Percentiles rank a stretch among this genome's conserved stretches.
Conservation (phyloP, 1,140 invertebrate species). For the Babylonia areolata region DNA sequence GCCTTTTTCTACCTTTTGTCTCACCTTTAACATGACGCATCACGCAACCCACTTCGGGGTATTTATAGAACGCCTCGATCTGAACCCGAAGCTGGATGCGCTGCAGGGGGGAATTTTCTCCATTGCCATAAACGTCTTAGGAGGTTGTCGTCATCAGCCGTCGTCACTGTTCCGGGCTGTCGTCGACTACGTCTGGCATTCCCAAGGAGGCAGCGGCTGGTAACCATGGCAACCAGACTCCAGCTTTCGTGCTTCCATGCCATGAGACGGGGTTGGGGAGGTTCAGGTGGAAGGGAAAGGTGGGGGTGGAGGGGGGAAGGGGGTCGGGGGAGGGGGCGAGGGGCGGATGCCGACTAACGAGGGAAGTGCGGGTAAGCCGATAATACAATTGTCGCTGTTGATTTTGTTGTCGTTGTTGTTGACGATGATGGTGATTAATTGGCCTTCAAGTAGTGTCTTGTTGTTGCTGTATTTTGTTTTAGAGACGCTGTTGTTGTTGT, state of each 20-base stretch:
- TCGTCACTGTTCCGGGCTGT: not conserved
- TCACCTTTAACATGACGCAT: too few relatives aligned
- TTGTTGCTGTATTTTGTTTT: too few relatives aligned
- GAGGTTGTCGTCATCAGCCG: not conserved
- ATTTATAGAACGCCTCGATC: not conserved
- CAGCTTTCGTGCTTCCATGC: not conserved
- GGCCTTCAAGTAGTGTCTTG: too few relatives aligned
- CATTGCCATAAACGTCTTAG: not conserved
- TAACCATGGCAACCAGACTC: not conserved
- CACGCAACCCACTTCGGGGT: not conserved
- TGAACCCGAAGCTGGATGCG: not conserved
- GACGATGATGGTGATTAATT: too few relatives aligned
- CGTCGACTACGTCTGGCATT: not conserved
- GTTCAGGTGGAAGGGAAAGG: not conserved
- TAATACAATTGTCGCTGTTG: too few relatives aligned
- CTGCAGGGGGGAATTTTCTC: not conserved
- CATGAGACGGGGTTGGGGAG: not conserved
- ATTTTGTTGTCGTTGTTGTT: too few relatives aligned
- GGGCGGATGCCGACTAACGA: too few relatives aligned
- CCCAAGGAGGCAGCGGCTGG: not conserved
- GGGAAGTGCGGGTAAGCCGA: too few relatives aligned
- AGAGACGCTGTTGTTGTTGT: too few relatives aligned
- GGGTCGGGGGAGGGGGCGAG: not conserved
- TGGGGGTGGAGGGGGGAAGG: not conserved
- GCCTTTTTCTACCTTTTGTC: too few relatives aligned